Conservation (phyloP, 1,140 invertebrate genomes). For the Acromyrmex charruanus region DNA sequence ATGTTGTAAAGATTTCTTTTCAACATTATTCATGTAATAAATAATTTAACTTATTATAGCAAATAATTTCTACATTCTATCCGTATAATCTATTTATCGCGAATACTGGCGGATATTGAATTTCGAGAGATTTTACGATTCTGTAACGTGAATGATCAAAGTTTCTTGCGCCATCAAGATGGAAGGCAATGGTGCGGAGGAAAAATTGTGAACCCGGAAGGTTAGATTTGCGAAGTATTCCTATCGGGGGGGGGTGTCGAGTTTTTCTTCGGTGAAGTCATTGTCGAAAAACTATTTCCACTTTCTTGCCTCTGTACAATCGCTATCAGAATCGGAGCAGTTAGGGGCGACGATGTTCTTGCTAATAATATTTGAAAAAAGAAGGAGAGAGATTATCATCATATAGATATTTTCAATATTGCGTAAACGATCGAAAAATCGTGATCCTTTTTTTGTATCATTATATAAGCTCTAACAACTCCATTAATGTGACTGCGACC, state of each 20-base stretch:
- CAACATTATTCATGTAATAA: not conserved
- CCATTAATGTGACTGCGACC: not conserved
- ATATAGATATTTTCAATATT: slow-evolving; percentile 60
- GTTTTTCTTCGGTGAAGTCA: slow-evolving; percentile 56
- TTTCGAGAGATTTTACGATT: slow-evolving; percentile 37
- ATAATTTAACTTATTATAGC: not conserved
- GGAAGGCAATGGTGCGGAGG: slow-evolving; percentile 20
- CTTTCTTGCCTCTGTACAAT: slow-evolving; percentile 41
- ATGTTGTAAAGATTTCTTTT: not conserved
- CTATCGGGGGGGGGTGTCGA: slow-evolving; percentile 35
- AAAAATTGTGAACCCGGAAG: slow-evolving; percentile 58
- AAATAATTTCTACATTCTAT: not conserved
- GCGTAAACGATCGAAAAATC: slow-evolving; percentile 28
- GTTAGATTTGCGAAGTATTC: slow-evolving; percentile 69
- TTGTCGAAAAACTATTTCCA: slow-evolving; percentile 57
- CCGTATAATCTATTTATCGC: not conserved
- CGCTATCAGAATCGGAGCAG: slow-evolving; percentile 53
- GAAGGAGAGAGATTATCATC: slow-evolving; percentile 7
- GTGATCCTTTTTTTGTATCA: slow-evolving; percentile 17
- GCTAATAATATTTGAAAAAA: slow-evolving; percentile 41
- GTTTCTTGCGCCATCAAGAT: slow-evolving; percentile 45
- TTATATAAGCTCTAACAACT: not conserved
- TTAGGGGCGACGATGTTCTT: slow-evolving; percentile 59
- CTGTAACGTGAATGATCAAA: slow-evolving; percentile 30
- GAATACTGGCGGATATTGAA: not conserved